Evolutionary conservation across 92 coral and sea anemone genomes (phyloP), one percentile per base, ranked within the genome.

Genomic region (Siderastrea radians): DNA sequence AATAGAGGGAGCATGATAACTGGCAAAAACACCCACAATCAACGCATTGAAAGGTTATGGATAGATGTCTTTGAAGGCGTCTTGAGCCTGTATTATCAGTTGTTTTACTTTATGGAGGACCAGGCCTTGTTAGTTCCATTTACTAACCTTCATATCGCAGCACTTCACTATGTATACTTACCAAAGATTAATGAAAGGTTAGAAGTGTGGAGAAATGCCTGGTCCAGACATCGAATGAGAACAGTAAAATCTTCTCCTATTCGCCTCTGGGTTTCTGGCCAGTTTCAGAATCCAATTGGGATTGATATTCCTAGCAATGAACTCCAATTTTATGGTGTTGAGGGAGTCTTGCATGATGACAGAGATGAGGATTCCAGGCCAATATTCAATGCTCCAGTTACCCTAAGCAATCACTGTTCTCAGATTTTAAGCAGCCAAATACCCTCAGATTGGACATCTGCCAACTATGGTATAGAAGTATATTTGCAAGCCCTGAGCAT

Each of bases 81-180:
- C 7, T 58, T 89, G 77, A 46, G 88, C 13, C 74, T 82, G 50
- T 90, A 76, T 54, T 84, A 90, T 17, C 70, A 84, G 3, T 19
- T 84, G 60, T 90, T 90, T 62, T 86, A 85, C 46, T 90, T 85
- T 70, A 85, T 85, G 90, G 90, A 85, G 51, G 93, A 90, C 75
- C 10, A 80, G 3, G 74, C 69, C 4, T 53, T 85, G 10, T 62
- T 85, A 13, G 93, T 84, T 46, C 93, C 93, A 6, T 58, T 78
- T 4, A 84, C 63, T 49, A 72, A 89, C 51, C 26, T 62, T 12
- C 88, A 89, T 70, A 26, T 89, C 49, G 84, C 74, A 66, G 88
- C 88, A 3, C 92, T 82, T 4, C 92, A 89, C 69, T 55, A 73
- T 62, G 68, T 82, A 16, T 82, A 59, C 14, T 43, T 88, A 64